Conservation (phyloP, 2,888 invertebrate species). For the Platycnemis pennipes region DNA sequence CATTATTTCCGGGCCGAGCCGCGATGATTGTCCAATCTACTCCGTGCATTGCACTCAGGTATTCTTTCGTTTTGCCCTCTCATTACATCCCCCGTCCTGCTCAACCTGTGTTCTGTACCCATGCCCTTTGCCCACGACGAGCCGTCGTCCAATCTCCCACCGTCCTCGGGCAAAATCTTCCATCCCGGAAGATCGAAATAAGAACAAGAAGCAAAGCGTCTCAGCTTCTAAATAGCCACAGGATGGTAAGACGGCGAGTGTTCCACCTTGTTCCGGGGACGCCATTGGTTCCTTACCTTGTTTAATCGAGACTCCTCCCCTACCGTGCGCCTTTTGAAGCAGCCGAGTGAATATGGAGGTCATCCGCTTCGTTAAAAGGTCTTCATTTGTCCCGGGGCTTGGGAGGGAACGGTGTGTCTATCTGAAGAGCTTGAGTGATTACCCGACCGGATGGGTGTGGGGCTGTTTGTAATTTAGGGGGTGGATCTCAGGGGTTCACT, state of each 20-base stretch:
- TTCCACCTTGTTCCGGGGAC: background rate
- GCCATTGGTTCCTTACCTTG: background rate
- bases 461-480: constrained; percentile 22
- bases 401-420: background rate
- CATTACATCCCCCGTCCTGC: background rate
- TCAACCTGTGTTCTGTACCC: background rate
- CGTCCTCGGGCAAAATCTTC: background rate
- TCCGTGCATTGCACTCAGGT: background rate
- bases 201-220: background rate
- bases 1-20: background rate
- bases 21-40: background rate
- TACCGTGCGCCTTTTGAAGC: constrained; percentile 17
- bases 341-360: constrained; percentile 27
- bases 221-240: background rate
- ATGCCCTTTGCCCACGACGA: background rate
- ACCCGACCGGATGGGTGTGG: background rate
- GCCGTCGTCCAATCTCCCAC: background rate
- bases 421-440: constrained; percentile 49
- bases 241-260: background rate
- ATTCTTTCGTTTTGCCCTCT: background rate
- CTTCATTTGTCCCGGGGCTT: constrained; percentile 7
- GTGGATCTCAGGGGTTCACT: background rate
- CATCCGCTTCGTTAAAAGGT: constrained; percentile 38
- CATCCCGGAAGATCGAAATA: background rate
- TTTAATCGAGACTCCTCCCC: background rate